Percentiles rank a stretch among this genome's conserved stretches.
Conservation (phyloP, 2,888 invertebrate species). For the Chouioia cunea region DNA sequence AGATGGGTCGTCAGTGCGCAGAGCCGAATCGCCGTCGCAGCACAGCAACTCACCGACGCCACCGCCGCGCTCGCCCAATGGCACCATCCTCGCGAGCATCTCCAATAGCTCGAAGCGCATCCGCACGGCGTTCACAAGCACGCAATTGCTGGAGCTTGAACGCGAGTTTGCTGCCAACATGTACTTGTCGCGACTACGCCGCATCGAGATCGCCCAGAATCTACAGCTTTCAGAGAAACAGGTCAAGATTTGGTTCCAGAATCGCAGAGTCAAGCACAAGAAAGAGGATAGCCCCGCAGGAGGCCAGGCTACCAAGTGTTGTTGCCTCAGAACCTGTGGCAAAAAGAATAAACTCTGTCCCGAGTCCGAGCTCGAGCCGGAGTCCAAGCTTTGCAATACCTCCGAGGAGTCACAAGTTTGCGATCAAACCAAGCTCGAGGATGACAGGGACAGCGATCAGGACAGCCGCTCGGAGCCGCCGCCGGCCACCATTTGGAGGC, state of each 20-base stretch:
- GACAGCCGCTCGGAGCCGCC: not conserved
- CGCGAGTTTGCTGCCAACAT: constrained; percentile 90
- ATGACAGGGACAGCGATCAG: constrained; percentile 47
- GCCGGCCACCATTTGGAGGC: constrained; percentile 18
- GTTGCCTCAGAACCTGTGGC: constrained; percentile 70
- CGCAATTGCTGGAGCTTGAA: constrained; percentile 82
- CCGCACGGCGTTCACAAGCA: constrained; percentile 93
- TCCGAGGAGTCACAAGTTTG: too few species aligned
- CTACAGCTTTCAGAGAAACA: constrained; percentile 92
- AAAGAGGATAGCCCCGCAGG: constrained; percentile 80
- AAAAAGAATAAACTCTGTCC: constrained; percentile 52
- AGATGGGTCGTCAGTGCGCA: constrained; percentile 64
- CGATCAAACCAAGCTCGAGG: too few species aligned
- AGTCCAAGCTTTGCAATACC: constrained; percentile 47
- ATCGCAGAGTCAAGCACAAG: constrained; percentile 92
- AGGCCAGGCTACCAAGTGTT: constrained; percentile 66
- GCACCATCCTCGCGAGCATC: constrained; percentile 51
- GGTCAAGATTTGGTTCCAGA: constrained; percentile 96
- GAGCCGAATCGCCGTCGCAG: constrained; percentile 68
- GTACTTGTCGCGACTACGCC: constrained; percentile 88
- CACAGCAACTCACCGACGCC: constrained; percentile 63
- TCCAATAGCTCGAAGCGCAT: constrained; percentile 86
- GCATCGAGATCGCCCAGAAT: constrained; percentile 94
- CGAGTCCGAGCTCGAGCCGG: constrained; percentile 50
- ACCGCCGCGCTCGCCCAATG: constrained; percentile 67